Evolutionary conservation across 1,140 invertebrate genomes (phyloP).

Genomic region (Drosophila kanapiae): DNA sequence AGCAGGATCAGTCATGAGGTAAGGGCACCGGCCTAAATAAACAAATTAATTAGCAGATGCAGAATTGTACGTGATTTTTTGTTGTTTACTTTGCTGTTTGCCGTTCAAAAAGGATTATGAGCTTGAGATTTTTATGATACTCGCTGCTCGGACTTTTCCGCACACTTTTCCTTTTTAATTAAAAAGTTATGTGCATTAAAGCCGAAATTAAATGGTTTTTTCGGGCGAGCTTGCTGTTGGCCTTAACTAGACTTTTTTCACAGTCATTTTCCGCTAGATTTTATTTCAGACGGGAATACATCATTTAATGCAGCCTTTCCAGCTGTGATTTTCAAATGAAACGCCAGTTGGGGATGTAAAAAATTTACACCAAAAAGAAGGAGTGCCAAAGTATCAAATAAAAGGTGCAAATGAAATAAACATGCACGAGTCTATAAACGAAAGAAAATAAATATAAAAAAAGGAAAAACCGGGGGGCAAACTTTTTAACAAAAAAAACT

Average conservation of each 20-base stretch:
- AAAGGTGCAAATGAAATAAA: conserved; percentile 34
- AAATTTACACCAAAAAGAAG: conserved; percentile 51
- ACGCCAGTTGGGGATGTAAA: conserved; percentile 49
- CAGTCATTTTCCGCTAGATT: conserved; percentile 10
- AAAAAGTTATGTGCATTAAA: conserved; percentile 68
- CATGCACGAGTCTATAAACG: conserved; percentile 31
- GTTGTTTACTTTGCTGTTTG: conserved; percentile 17
- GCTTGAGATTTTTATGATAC: conserved; percentile 55
- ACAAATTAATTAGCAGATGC: conserved; percentile 74
- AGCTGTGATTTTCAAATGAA: conserved; percentile 65
- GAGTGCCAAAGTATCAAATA: conserved; percentile 44
- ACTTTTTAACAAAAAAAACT: conserved; percentile 13
- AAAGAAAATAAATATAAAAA: neutral
- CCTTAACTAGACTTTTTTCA: conserved; percentile 44
- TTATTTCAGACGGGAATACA: conserved; percentile 39
- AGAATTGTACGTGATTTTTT: conserved; percentile 33
- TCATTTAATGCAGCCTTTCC: conserved; percentile 51
- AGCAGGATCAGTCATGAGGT: conserved; percentile 33
- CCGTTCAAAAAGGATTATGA: conserved; percentile 71
- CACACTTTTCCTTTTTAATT: conserved; percentile 62
- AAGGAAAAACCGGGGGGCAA: neutral
- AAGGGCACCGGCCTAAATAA: conserved; percentile 60
- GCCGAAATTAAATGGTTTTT: conserved; percentile 41
- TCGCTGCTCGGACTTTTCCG: conserved; percentile 9
- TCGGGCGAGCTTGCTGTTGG: neutral